Percentiles rank a stretch among this genome's conserved stretches.
phyloP scores from a whole-genome alignment of 2,113 vertebrate species.

The Acrocephalus kingi region DNA sequence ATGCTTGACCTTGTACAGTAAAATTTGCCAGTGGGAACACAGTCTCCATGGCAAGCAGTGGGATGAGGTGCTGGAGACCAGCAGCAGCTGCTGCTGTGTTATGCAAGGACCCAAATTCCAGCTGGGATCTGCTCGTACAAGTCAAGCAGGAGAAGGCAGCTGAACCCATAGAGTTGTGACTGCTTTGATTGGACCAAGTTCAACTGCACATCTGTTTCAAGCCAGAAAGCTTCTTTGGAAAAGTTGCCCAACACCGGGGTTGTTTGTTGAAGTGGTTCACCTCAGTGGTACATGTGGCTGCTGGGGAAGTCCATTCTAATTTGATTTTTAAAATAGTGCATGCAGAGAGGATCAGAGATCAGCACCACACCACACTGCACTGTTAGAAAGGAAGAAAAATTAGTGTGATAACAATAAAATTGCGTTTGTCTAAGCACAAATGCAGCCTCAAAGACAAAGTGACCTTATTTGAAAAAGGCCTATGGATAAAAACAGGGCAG shows the following conservation, averaged over 20 bases:
- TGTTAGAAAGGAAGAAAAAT: background rate
- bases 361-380: accelerated
- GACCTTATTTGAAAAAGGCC: background rate
- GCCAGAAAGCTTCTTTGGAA: background rate
- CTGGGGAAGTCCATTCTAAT: background rate
- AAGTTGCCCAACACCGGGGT: background rate
- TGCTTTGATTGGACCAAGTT: background rate
- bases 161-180: background rate
- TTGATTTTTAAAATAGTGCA: background rate
- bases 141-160: background rate
- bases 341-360: background rate
- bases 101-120: background rate
- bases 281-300: background rate
- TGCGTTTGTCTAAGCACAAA: background rate
- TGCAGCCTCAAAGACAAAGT: background rate
- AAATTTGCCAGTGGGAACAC: background rate
- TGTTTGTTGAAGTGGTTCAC: background rate
- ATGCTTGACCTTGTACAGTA: background rate
- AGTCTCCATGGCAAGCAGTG: background rate
- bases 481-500: background rate
- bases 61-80: background rate
- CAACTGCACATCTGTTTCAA: background rate
- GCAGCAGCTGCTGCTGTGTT: background rate
- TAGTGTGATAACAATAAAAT: background rate
- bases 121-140: background rate